Evolutionary conservation across 2,888 invertebrate species (phyloP).

Genomic region (Hemaris fuciformis): DNA sequence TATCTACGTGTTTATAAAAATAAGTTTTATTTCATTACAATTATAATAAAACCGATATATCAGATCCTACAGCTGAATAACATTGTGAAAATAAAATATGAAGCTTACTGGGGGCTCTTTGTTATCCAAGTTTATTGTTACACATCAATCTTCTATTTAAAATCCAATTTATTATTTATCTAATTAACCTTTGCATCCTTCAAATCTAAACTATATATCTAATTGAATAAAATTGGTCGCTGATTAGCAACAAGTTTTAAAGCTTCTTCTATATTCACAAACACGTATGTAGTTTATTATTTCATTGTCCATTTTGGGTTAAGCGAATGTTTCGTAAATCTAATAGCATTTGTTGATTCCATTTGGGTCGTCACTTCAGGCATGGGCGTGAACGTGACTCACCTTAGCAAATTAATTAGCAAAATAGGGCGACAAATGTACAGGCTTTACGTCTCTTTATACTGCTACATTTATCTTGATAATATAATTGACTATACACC

Average conservation of each 20-base stretch:
- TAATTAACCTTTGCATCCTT: neutral
- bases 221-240: neutral
- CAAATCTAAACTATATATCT: neutral
- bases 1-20: no score
- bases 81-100: no score
- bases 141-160: no score
- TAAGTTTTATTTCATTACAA: no score
- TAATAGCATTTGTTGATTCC: slow-evolving; percentile 38
- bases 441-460: slow-evolving; percentile 1
- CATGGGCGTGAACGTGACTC: slow-evolving; percentile 51
- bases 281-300: neutral
- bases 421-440: slow-evolving; percentile 38
- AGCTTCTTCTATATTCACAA: neutral
- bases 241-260: neutral
- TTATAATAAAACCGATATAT: no score
- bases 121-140: neutral
- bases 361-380: slow-evolving; percentile 36
- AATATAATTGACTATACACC: neutral
- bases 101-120: no score
- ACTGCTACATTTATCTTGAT: neutral
- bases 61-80: no score
- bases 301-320: neutral
- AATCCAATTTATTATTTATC: no score
- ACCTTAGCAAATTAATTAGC: slow-evolving; percentile 59
- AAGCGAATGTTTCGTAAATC: slow-evolving; percentile 22